phyloP scores from a whole-genome alignment of 1,140 invertebrate species.

The Bombus sibiricus region DNA sequence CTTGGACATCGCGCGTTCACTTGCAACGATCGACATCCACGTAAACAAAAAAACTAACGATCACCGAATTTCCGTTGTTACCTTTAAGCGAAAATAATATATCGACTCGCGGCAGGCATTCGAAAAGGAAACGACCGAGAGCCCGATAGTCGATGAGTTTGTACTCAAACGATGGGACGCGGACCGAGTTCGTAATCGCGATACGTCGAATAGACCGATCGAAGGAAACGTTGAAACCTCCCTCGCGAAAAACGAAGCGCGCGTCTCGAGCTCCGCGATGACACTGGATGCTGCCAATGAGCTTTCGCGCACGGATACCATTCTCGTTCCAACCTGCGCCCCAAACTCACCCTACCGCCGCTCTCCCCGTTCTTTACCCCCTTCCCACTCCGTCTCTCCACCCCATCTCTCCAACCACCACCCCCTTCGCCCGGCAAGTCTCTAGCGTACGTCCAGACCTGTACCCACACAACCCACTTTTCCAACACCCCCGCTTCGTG shows the following conservation, averaged over 20 bases:
- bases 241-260: slow-evolving; percentile 57
- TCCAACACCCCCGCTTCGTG: slow-evolving; percentile 61
- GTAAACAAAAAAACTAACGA: background rate
- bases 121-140: background rate
- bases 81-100: background rate
- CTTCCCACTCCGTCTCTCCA: background rate
- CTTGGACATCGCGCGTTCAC: no score
- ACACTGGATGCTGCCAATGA: slow-evolving; percentile 75
- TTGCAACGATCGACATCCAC: background rate
- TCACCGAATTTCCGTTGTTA: background rate
- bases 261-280: slow-evolving; percentile 77
- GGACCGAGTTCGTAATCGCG: background rate
- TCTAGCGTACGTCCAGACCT: slow-evolving; percentile 12
- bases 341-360: slow-evolving; percentile 21
- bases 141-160: background rate
- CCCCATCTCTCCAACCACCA: background rate
- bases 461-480: slow-evolving; percentile 5
- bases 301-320: slow-evolving; percentile 68
- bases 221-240: background rate
- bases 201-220: background rate
- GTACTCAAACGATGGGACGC: background rate
- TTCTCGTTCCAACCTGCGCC: slow-evolving; percentile 48
- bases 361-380: no score
- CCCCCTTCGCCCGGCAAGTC: background rate
- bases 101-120: no score